These are phyloP conservation scores for Linyphia triangularis DNA, from an alignment of 2,888 invertebrate genomes.

Conservation along the genomic window DNA sequence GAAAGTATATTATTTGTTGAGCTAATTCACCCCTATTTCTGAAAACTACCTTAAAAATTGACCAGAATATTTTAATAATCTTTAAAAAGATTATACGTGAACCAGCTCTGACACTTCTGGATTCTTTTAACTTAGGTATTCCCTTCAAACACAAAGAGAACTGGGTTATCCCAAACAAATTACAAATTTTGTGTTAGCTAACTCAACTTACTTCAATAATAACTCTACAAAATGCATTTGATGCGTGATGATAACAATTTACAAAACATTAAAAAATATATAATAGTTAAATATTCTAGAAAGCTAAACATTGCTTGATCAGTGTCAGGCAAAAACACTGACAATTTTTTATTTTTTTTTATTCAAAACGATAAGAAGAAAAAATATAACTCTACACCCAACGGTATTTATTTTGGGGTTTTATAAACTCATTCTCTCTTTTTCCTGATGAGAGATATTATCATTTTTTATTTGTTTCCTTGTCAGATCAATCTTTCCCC, in stretches of 20 bases:
- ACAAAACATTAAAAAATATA: neutral
- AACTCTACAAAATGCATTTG: too few species aligned
- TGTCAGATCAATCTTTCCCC: slow-evolving; percentile 52
- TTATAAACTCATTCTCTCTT: neutral
- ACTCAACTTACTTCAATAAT: too few species aligned
- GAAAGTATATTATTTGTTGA: too few species aligned
- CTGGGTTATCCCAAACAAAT: too few species aligned
- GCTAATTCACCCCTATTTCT: too few species aligned
- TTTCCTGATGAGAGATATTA: slow-evolving; percentile 56
- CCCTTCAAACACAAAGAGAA: too few species aligned
- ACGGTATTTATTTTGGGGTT: slow-evolving; percentile 54
- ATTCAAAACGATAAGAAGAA: neutral
- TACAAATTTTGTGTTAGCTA: too few species aligned
- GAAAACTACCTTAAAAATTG: too few species aligned
- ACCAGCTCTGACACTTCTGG: too few species aligned
- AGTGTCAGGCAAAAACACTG: neutral
- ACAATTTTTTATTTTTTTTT: neutral
- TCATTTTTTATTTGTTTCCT: slow-evolving; percentile 55
- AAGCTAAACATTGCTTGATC: neutral
- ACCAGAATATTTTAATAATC: too few species aligned
- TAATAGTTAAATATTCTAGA: neutral
- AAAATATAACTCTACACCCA: neutral
- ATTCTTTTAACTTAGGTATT: too few species aligned
- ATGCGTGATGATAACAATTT: neutral
- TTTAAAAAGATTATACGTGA: too few species aligned